Percentiles rank a stretch among this genome's conserved stretches.
These are phyloP conservation scores for Cryptus armator DNA, from an alignment of 2,888 invertebrate genomes.

Conservation along the genomic window DNA sequence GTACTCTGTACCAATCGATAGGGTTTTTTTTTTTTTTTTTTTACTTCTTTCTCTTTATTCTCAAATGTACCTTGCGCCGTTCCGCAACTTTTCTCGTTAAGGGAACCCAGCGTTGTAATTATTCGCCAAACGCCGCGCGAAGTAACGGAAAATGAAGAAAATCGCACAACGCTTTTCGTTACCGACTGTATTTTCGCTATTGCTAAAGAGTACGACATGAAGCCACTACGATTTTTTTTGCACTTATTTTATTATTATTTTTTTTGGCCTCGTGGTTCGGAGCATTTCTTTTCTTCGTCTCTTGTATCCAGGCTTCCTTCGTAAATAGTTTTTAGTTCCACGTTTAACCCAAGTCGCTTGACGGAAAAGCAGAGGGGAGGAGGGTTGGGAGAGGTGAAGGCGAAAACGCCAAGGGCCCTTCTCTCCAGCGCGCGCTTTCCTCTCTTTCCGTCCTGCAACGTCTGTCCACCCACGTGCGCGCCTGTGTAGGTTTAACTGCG, in stretches of 20 bases:
- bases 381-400: conserved; percentile 4
- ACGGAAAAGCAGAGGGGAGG: neutral
- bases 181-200: conserved; percentile 38
- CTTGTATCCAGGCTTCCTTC: conserved; percentile 59
- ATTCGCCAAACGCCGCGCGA: conserved; percentile 61
- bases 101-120: conserved; percentile 62
- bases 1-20: conserved; percentile 59
- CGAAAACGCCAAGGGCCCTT: conserved; percentile 56
- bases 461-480: conserved; percentile 61
- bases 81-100: conserved; percentile 63
- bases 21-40: conserved; percentile 25
- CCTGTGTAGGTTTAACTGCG: conserved; percentile 78
- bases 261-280: conserved; percentile 7
- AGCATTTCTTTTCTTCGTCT: conserved; percentile 32
- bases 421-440: neutral
- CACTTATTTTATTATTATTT: conserved; percentile 21
- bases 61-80: conserved; percentile 41
- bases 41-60: neutral
- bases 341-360: conserved; percentile 25
- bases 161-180: conserved; percentile 46
- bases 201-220: neutral
- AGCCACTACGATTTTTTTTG: neutral
- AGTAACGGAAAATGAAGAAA: conserved; percentile 8
- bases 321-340: conserved; percentile 56
- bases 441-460: conserved; percentile 23